Percentiles rank a stretch among this genome's conserved stretches.
These are phyloP conservation scores for Myiozetetes cayanensis DNA, from an alignment of 2,113 vertebrate genomes.

Conservation along the genomic window DNA sequence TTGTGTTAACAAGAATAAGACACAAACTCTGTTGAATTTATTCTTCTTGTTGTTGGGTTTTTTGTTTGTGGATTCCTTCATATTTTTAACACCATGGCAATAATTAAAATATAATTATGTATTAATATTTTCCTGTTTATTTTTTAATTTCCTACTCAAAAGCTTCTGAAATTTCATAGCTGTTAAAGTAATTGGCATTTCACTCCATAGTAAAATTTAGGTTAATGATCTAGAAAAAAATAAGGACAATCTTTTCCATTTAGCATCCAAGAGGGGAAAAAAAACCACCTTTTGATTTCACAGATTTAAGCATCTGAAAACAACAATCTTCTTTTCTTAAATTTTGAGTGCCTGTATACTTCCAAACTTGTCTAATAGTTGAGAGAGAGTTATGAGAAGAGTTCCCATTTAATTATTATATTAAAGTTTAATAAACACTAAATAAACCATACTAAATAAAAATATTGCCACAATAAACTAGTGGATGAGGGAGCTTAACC, in stretches of 20 bases:
- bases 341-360: background rate
- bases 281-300: background rate
- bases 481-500: background rate
- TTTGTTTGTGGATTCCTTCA: background rate
- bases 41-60: background rate
- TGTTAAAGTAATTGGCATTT: background rate
- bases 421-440: background rate
- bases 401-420: background rate
- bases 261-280: accelerated
- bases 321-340: background rate
- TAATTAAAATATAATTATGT: background rate
- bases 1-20: background rate
- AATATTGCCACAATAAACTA: background rate
- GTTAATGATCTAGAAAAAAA: background rate
- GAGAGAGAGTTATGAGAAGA: background rate
- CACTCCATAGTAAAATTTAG: background rate
- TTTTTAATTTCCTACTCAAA: background rate
- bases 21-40: background rate
- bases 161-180: background rate
- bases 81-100: background rate
- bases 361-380: background rate
- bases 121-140: background rate
- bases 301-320: background rate
- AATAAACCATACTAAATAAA: background rate
- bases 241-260: background rate